phyloP scores from a whole-genome alignment of 2,113 vertebrate genomes.

The Scytalopus superciliaris region DNA sequence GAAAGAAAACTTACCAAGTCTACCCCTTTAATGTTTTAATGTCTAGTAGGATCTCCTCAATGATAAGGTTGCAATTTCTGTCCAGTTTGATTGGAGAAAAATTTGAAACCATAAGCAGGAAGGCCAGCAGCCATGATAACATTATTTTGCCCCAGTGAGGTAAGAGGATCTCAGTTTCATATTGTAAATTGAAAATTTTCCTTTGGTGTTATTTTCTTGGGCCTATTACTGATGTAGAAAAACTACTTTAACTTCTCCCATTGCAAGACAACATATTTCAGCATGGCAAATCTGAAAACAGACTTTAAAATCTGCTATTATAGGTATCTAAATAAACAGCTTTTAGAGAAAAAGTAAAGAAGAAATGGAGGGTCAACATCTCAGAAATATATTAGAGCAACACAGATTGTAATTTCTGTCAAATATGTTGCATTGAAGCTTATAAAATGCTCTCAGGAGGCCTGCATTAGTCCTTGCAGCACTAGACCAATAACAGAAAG shows the following conservation, averaged over 20 bases:
- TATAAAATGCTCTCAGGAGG: not conserved
- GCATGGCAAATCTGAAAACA: not conserved
- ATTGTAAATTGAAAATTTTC: not conserved
- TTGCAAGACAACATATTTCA: not conserved
- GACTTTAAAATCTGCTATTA: not conserved
- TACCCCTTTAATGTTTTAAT: not conserved
- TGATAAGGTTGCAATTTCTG: not conserved
- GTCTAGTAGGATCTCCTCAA: not conserved
- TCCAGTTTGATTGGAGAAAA: not conserved
- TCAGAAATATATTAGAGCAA: not conserved
- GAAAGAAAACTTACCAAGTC: not conserved
- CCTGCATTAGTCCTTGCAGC: fast-evolving
- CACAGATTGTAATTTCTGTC: not conserved
- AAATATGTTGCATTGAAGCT: not conserved
- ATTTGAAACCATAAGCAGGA: not conserved
- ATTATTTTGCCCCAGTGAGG: not conserved
- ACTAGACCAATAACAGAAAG: not conserved
- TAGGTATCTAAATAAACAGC: not conserved
- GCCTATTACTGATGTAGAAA: not conserved
- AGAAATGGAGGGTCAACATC: not conserved
- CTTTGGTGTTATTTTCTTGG: not conserved
- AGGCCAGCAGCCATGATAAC: not conserved
- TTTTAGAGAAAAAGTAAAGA: not conserved
- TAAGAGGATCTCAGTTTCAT: not conserved
- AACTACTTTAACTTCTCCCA: not conserved